Percentiles rank a stretch among this genome's conserved stretches.
Conservation (phyloP, 2,888 invertebrate species). For the Tiphia femorata region DNA sequence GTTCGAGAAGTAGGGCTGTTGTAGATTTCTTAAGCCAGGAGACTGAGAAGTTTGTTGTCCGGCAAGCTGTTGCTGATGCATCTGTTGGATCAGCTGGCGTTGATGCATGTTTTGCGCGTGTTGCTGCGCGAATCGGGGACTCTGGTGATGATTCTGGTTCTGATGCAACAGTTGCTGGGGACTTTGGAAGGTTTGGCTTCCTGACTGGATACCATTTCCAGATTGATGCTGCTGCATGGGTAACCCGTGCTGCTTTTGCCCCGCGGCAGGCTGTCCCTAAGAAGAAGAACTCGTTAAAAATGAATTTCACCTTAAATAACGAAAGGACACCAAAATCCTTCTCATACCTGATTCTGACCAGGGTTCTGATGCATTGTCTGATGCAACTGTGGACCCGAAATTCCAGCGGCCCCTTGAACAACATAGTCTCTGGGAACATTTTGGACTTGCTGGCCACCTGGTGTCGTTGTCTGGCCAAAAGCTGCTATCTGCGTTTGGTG, state of each 20-base stretch:
- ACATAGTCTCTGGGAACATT: conserved; percentile 57
- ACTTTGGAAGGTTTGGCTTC: conserved; percentile 54
- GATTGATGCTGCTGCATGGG: conserved; percentile 50
- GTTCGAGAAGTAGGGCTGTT: conserved; percentile 53
- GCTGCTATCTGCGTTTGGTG: conserved; percentile 63
- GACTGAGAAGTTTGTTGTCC: conserved; percentile 47
- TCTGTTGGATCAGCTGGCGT: conserved; percentile 64
- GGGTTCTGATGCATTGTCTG: conserved; percentile 53
- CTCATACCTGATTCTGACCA: conserved; percentile 45
- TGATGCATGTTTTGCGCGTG: conserved; percentile 65
- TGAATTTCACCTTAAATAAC: neutral
- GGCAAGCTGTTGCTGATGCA: conserved; percentile 69
- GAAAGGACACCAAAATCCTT: neutral
- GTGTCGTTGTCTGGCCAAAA: conserved; percentile 52
- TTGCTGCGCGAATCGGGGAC: conserved; percentile 60
- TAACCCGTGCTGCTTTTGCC: conserved; percentile 54
- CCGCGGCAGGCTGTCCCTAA: conserved; percentile 47
- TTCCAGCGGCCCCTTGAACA: conserved; percentile 48
- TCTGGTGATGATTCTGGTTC: conserved; percentile 59
- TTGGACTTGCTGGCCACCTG: conserved; percentile 50
- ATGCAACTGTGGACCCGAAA: conserved; percentile 53
- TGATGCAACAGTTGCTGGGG: conserved; percentile 60
- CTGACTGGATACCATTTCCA: conserved; percentile 35
- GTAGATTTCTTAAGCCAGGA: conserved; percentile 22
- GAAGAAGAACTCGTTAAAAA: neutral